Base-by-base conservation (phyloP, 53 echinoderm and acorn worm genomes). In the Crossaster papposus region DNA sequence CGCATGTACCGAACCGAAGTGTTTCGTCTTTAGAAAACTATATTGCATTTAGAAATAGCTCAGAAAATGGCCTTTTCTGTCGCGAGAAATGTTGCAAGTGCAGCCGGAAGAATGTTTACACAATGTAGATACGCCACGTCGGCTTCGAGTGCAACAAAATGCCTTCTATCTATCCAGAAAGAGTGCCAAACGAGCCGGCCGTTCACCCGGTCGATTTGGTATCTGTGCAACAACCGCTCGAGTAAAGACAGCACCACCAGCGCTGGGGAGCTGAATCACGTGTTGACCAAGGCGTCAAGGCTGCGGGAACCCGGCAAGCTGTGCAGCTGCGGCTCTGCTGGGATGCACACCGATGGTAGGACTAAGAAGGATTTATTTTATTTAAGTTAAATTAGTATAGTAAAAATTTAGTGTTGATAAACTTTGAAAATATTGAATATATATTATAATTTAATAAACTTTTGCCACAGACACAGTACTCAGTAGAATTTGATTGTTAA, bases 251-350 rank as follows among this genome's bases (percentile, higher is more conserved):
- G 63, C 65, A n/a, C n/a, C n/a, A n/a, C n/a, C n/a, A 35, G 26
- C 36, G 11, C 75, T 52, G 54, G 71, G 34, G 71, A 54, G 24
- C 55, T 89, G 53, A 72, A 54, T 26, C 70, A 38, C 62, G 88
- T 79, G 30, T 33, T 50, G 84, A 72, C 73, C 72, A 50, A 84
- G 71, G 84, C 72, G 31, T 65, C 79, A 4, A 81, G 62, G 79
- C 30, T 94, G 35, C 64, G 63, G 30, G 88, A 92, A 70, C 92
- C 92, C 5, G 81, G 93, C 54, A 91, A 89, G 38, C 50, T 82
- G 9, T 96, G 96, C 81, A 93, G 89, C 33, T 96, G 96, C 79
- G 96, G 96, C 15, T 91, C 91, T 89, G 94, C 96, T 32, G 85
- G 96, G 14, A 68, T 96, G 17, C 96, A 96, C 51, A 96, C 96